These are phyloP conservation scores for Phasia obesa DNA, from an alignment of 2,888 invertebrate genomes.

Conservation along the genomic window DNA sequence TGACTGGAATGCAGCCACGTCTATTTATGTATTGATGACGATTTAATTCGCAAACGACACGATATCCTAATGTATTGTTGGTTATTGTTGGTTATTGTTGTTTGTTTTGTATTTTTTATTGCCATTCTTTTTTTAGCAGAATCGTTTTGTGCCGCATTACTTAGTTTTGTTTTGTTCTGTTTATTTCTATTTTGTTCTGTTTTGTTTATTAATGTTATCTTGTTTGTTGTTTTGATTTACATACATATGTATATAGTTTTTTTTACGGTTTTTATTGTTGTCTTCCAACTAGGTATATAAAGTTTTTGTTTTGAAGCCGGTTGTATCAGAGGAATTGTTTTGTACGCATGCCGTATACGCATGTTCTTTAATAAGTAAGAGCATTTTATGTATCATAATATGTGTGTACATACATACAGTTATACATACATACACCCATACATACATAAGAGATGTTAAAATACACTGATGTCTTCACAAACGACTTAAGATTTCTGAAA, in stretches of 20 bases:
- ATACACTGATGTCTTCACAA: neutral
- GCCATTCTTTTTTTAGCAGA: neutral
- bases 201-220: neutral
- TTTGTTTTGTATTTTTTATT: conserved; percentile 4
- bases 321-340: too few relatives aligned
- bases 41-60: conserved; percentile 42
- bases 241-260: too few relatives aligned
- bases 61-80: conserved; percentile 37
- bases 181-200: neutral
- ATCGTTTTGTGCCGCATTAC: neutral
- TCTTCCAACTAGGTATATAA: too few relatives aligned
- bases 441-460: neutral
- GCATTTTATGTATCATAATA: too few relatives aligned
- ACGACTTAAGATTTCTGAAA: neutral
- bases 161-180: conserved; percentile 3
- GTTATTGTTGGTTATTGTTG: conserved; percentile 31
- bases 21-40: conserved; percentile 72
- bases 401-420: too few relatives aligned
- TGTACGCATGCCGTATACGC: too few relatives aligned
- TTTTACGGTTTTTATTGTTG: too few relatives aligned
- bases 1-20: conserved; percentile 68
- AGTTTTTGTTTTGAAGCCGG: too few relatives aligned
- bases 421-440: too few relatives aligned
- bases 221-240: neutral
- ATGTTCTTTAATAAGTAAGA: too few relatives aligned